Evolutionary conservation across 1,140 invertebrate genomes (phyloP), one percentile per base, ranked within the genome.

Genomic region (Drosophila dunni): DNA sequence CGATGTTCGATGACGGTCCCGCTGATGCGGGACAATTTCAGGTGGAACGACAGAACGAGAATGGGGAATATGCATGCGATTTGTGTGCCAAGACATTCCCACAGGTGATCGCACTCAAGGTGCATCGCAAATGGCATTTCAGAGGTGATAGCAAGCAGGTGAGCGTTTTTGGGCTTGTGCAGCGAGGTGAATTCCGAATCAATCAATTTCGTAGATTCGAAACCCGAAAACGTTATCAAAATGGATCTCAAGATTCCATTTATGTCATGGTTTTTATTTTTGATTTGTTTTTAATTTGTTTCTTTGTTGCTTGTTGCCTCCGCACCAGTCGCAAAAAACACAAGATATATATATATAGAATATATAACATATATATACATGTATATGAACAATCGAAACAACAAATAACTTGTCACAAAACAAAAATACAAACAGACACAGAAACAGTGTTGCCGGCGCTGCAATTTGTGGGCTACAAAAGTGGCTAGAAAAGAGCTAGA

Each of bases 61-160:
- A 92, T 34, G 91, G 91, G 64, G 90, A 91, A 64, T 92, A 90
- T 29, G 91, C 90, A 45, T 92, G 92, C 75, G 92, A 92, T 79
- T 71, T 92, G 57, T 92, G 92, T 68, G 72, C 91, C 7, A 92
- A 92, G 81, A 91, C 88, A 58, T 92, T 92, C 68, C 79, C 91
- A 36, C 90, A 90, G 79, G 82, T 92, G 79, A 92, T 91, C 66
- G 92, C 92, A 65, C 81, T 92, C 68, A 92, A 92, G 80, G 92
- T 92, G 77, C 92, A 92, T 91, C 91, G 91, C 79, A 92, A 92
- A 79, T 92, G 92, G 92, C 92, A 92, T 92, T 92, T 92, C 81
- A 91, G 91, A 90, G 90, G 91, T 88, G 92, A 92, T 92, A 92
- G 92, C 85, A 92, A 92, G 88, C 92, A 92, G 91, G 91, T 92